Conservation (phyloP, 2,113 vertebrate genomes). For the Sapajus apella region DNA sequence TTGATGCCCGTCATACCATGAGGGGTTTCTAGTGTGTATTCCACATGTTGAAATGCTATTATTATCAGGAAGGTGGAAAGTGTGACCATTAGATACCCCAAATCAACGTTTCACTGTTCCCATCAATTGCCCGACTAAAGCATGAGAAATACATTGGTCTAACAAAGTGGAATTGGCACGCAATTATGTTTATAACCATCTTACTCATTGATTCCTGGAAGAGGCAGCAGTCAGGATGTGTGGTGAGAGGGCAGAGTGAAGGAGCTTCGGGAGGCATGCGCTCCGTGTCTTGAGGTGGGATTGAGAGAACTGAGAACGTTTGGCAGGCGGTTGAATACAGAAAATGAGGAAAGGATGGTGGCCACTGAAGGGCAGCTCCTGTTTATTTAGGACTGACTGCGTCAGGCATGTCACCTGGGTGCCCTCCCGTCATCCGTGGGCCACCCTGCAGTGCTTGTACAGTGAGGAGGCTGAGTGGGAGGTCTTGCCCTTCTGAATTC, state of each 20-base stretch:
- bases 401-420: background rate
- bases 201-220: background rate
- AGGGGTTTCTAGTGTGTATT: background rate
- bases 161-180: background rate
- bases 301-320: background rate
- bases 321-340: background rate
- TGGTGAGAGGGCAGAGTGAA: background rate
- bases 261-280: background rate
- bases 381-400: background rate
- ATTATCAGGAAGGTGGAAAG: background rate
- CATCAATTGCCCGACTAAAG: background rate
- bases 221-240: background rate
- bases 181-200: background rate
- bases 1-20: background rate
- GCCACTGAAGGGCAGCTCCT: background rate
- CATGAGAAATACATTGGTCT: no score
- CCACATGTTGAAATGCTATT: background rate
- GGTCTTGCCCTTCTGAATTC: background rate
- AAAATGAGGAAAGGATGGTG: background rate
- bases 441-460: background rate
- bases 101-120: background rate
- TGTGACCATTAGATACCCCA: no score
- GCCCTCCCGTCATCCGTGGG: background rate
- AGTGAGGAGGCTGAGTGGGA: background rate
- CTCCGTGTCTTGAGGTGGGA: background rate